Evolutionary conservation across 2,797 vertebrate species (phyloP).

Genomic region (Myotis myotis): DNA sequence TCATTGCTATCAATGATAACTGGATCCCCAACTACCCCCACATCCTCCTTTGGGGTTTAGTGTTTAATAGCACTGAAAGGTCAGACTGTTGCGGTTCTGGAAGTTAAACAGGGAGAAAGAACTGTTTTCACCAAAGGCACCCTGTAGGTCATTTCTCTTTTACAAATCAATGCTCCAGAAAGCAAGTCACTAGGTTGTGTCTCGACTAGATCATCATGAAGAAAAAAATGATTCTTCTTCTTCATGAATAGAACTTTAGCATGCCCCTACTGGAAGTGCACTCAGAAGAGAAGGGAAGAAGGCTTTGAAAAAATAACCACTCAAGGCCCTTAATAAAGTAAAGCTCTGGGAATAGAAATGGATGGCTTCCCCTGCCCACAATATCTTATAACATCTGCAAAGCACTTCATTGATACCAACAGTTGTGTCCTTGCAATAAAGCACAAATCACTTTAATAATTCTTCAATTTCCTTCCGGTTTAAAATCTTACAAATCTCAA

Average conservation of each 20-base stretch:
- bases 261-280: neutral
- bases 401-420: constrained; percentile 4
- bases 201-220: neutral
- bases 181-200: neutral
- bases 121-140: constrained; percentile 30
- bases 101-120: neutral
- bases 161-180: constrained; percentile 1
- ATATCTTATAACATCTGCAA: constrained; percentile 5
- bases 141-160: constrained; percentile 26
- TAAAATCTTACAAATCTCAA: constrained; percentile 48
- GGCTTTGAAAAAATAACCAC: neutral
- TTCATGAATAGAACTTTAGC: neutral
- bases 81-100: neutral
- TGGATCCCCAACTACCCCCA: neutral
- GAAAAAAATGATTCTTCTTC: neutral
- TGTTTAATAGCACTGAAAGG: neutral
- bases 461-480: constrained; percentile 9
- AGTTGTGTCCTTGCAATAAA: constrained; percentile 26
- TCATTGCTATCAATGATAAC: neutral
- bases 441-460: constrained; percentile 40
- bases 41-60: neutral
- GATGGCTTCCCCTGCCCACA: constrained; percentile 1
- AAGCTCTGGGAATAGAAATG: neutral
- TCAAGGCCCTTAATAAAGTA: neutral
- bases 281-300: neutral